phyloP scores from a whole-genome alignment of 2,113 vertebrate genomes.

The Theristicus caerulescens region DNA sequence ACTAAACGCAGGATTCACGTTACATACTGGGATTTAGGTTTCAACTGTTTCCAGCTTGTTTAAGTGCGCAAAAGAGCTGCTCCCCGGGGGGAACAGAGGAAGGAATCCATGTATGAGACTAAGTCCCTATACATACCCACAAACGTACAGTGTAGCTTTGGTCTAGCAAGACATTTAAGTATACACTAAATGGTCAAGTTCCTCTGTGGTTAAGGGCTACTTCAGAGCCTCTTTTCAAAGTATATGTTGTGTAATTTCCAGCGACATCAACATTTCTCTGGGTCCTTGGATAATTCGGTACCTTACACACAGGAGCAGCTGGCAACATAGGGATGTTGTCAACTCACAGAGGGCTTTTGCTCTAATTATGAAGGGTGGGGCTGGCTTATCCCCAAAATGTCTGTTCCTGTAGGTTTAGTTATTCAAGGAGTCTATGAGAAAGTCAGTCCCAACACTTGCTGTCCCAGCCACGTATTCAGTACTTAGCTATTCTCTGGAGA shows the following conservation, averaged over 20 bases:
- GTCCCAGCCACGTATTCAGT: not conserved
- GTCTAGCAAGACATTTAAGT: not conserved
- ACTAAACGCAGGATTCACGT: not conserved
- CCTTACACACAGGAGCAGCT: not conserved
- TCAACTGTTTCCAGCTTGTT: constrained; percentile 31
- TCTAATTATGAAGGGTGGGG: not conserved
- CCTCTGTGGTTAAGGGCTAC: not conserved
- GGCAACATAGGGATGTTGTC: not conserved
- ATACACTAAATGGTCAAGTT: not conserved
- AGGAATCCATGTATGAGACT: not conserved
- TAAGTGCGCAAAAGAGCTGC: constrained; percentile 17
- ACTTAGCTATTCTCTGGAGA: not conserved
- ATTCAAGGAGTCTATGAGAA: not conserved
- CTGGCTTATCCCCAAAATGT: not conserved
- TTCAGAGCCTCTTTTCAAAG: not conserved
- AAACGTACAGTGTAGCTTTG: not conserved
- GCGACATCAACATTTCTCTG: not conserved
- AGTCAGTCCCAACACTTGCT: not conserved
- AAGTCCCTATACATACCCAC: not conserved
- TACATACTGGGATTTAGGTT: constrained; percentile 34
- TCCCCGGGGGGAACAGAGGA: constrained; percentile 4
- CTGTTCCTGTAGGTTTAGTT: not conserved
- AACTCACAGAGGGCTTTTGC: not conserved
- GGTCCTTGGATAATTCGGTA: not conserved
- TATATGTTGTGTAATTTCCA: not conserved